Conservation (phyloP, 2,113 vertebrate species). For the Leiothrix lutea region DNA sequence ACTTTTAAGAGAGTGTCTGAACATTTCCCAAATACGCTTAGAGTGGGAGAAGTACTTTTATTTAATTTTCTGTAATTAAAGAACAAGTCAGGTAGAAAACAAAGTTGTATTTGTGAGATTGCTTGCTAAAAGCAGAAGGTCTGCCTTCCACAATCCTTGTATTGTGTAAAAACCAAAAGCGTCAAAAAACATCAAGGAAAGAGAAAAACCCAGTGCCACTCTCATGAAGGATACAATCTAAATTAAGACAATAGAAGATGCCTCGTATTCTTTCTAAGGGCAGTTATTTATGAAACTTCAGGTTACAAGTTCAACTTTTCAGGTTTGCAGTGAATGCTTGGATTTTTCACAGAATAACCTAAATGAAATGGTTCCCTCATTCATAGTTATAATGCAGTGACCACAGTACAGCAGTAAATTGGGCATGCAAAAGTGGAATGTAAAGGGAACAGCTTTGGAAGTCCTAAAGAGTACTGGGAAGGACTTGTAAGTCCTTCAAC, state of each 20-base stretch:
- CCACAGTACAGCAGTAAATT: background rate
- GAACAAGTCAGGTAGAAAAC: conserved; percentile 54
- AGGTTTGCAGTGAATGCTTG: background rate
- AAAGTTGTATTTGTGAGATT: background rate
- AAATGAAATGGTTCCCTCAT: background rate
- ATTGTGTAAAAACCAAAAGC: background rate
- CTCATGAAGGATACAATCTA: background rate
- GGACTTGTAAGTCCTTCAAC: background rate
- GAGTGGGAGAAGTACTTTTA: background rate
- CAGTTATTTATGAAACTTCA: background rate
- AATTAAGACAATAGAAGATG: background rate
- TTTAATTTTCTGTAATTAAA: conserved; percentile 68
- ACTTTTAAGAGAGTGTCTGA: conserved; percentile 51
- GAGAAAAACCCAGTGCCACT: background rate
- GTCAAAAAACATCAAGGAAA: background rate
- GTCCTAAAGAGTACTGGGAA: background rate
- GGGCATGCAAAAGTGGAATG: background rate
- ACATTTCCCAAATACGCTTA: conserved; percentile 50
- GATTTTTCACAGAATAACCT: conserved; percentile 12
- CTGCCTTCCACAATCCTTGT: background rate
- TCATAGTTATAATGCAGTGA: background rate
- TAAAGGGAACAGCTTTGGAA: background rate
- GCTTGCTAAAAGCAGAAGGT: background rate
- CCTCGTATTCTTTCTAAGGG: background rate
- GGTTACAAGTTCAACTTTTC: background rate